Percentiles rank a stretch among this genome's conserved stretches.
Evolutionary conservation across 2,888 invertebrate genomes (phyloP).

Genomic region (Pachymerium ferrugineum): DNA sequence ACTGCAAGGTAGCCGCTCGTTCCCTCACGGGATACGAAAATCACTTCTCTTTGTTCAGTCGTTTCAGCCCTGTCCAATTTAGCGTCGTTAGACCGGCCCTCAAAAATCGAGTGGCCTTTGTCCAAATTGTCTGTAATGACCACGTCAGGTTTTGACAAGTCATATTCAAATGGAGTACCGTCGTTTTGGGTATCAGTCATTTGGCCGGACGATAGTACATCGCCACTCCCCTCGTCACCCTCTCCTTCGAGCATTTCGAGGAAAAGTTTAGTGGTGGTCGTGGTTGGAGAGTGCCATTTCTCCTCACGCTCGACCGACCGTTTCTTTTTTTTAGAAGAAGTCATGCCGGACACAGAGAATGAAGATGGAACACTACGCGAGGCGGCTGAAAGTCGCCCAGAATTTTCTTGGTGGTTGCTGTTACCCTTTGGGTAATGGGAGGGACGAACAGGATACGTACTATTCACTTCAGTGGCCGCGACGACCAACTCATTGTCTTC

Average conservation of each 20-base stretch:
- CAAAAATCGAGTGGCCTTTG: background rate
- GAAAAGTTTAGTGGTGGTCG: conserved; percentile 23
- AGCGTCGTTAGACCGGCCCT: background rate
- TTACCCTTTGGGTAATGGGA: conserved; percentile 29
- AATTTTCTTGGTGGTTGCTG: background rate
- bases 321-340: conserved; percentile 7
- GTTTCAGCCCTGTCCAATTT: background rate
- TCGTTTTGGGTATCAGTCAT: background rate
- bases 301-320: background rate
- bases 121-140: background rate
- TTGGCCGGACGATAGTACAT: background rate
- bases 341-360: background rate
- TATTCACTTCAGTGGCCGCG: conserved; percentile 35
- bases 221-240: conserved; percentile 14
- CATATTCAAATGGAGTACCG: background rate
- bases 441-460: conserved; percentile 34
- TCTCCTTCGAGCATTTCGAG: conserved; percentile 31
- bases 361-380: background rate
- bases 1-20: background rate
- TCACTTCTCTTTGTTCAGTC: background rate
- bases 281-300: background rate
- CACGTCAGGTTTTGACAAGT: background rate
- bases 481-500: conserved; percentile 39
- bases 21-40: conserved; percentile 24
- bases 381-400: conserved; percentile 19